Conservation (phyloP, 2,113 vertebrate species). For the Marcusenius ussheri region DNA sequence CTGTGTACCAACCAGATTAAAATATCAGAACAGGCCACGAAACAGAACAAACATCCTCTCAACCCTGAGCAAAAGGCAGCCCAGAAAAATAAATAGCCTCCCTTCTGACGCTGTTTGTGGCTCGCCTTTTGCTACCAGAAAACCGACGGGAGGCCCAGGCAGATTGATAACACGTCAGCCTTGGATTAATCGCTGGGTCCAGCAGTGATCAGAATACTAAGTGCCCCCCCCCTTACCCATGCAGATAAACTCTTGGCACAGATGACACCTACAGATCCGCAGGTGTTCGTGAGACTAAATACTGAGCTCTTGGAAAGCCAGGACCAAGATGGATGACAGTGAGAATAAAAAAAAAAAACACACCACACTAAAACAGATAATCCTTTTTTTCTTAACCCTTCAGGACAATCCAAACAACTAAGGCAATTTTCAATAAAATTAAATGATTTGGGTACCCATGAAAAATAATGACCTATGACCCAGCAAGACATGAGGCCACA, state of each 20-base stretch:
- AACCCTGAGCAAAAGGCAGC: constrained; percentile 5
- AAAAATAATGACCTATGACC: background rate
- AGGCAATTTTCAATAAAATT: background rate
- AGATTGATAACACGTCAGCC: constrained; percentile 56
- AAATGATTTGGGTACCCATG: background rate
- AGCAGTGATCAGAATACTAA: constrained; percentile 39
- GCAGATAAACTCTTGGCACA: constrained; percentile 17
- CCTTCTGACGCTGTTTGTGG: constrained; percentile 50
- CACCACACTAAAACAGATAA: background rate
- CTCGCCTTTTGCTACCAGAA: constrained; percentile 52
- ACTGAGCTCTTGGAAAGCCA: background rate
- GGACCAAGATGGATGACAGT: background rate
- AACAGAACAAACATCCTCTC: constrained; percentile 14
- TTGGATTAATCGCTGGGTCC: constrained; percentile 40
- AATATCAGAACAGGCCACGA: constrained; percentile 20
- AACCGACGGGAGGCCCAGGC: constrained; percentile 47
- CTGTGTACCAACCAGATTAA: constrained; percentile 17
- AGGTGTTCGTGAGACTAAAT: background rate
- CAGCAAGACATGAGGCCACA: background rate
- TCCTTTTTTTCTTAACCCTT: constrained; percentile 6
- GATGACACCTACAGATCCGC: constrained; percentile 20
- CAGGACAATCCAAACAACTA: background rate
- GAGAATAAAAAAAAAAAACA: background rate
- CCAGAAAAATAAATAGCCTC: constrained; percentile 52
- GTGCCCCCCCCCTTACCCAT: constrained; percentile 14